These are phyloP conservation scores for Anser cygnoides DNA, from an alignment of 2,113 vertebrate species.

Conservation along the genomic window DNA sequence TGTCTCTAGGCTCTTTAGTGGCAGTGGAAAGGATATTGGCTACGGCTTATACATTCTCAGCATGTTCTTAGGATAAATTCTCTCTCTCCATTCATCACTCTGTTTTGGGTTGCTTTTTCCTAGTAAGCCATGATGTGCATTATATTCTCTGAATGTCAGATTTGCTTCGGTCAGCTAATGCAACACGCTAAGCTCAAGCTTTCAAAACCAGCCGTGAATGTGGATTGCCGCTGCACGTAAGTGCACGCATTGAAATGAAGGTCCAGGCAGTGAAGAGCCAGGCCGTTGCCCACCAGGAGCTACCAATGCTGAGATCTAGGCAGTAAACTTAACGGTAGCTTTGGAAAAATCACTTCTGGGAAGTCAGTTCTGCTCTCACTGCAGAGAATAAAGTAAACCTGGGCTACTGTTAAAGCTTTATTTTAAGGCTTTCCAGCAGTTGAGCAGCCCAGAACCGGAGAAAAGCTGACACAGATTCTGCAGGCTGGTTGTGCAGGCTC, in stretches of 20 bases:
- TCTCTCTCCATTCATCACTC: neutral
- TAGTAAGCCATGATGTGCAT: neutral
- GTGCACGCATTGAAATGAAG: neutral
- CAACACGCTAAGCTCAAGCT: neutral
- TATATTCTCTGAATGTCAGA: neutral
- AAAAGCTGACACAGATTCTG: neutral
- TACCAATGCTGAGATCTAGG: neutral
- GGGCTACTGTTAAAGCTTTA: neutral
- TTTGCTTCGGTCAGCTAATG: neutral
- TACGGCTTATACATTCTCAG: neutral
- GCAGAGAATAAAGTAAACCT: neutral
- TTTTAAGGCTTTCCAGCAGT: neutral
- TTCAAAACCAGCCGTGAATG: neutral
- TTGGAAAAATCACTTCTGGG: neutral
- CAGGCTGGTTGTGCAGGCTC: neutral
- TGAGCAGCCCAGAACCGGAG: neutral
- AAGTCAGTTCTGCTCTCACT: neutral
- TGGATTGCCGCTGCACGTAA: neutral
- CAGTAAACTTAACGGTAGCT: neutral
- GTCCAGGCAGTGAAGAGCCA: neutral
- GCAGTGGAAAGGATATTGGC: neutral
- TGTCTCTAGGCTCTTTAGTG: neutral
- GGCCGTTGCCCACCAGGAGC: neutral
- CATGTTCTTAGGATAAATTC: neutral
- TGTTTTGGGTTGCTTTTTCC: neutral